phyloP scores from a whole-genome alignment of 2,113 vertebrate genomes.

The Meriones unguiculatus region DNA sequence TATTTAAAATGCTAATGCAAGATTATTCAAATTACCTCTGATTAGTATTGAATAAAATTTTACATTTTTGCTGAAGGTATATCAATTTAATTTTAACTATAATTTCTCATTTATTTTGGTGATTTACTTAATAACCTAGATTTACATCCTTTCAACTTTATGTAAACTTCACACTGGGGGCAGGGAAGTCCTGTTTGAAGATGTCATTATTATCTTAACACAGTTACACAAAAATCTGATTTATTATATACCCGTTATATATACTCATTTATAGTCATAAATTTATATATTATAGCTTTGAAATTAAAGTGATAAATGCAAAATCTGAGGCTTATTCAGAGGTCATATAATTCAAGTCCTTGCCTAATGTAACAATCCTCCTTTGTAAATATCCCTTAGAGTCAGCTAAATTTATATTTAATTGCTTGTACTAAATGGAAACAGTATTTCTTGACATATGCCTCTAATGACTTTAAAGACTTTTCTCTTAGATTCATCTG shows the following conservation, averaged over 20 bases:
- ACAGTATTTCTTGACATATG: background rate
- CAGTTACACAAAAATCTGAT: background rate
- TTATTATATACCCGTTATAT: background rate
- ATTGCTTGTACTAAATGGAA: slow-evolving; percentile 5
- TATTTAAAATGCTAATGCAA: slow-evolving; percentile 61
- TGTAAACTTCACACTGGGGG: background rate
- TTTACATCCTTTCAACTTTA: background rate
- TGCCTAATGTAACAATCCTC: background rate
- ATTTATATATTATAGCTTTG: background rate
- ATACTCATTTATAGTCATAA: background rate
- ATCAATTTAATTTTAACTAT: slow-evolving; percentile 15
- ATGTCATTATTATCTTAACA: background rate
- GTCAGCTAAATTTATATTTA: background rate
- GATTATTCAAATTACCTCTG: background rate
- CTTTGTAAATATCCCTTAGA: background rate
- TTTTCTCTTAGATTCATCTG: background rate
- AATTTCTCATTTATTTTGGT: background rate
- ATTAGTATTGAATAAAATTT: slow-evolving; percentile 54
- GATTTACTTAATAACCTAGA: background rate
- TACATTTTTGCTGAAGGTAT: background rate
- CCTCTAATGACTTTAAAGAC: background rate
- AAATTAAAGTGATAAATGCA: background rate
- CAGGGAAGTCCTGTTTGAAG: background rate
- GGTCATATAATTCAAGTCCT: background rate
- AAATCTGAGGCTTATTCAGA: background rate